Conservation (phyloP, 1,140 invertebrate species). For the Dendrolimus kikuchii region DNA sequence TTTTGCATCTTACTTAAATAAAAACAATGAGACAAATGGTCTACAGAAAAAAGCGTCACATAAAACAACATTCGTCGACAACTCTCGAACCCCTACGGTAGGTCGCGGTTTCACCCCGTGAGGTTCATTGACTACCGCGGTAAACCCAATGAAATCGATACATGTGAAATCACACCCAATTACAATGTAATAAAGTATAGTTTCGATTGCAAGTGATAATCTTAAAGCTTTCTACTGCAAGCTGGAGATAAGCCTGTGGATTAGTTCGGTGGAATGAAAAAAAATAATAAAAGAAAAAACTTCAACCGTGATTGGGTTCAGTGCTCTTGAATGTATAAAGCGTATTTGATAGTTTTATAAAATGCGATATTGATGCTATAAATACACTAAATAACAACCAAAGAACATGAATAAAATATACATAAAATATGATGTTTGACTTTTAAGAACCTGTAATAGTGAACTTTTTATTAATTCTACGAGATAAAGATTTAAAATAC, state of each 20-base stretch:
- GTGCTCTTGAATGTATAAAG: slow-evolving; percentile 19
- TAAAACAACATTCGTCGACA: slow-evolving; percentile 16
- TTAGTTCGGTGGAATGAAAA: slow-evolving; percentile 48
- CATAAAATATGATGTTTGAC: no score
- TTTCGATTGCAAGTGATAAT: slow-evolving; percentile 15
- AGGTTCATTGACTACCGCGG: slow-evolving; percentile 49
- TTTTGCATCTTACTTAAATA: not conserved
- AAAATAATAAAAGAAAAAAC: slow-evolving; percentile 35
- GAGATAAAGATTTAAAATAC: no score
- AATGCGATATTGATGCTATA: no score
- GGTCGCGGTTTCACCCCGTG: slow-evolving; percentile 50
- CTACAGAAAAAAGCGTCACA: not conserved
- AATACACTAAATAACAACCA: no score
- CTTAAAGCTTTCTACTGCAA: slow-evolving; percentile 36
- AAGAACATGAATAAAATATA: no score
- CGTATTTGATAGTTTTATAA: no score
- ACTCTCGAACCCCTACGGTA: slow-evolving; percentile 43
- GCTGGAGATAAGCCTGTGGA: slow-evolving; percentile 51
- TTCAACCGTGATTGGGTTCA: slow-evolving; percentile 35
- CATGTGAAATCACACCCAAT: slow-evolving; percentile 21
- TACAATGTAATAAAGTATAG: slow-evolving; percentile 10
- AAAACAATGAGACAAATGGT: not conserved
- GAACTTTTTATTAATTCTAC: no score
- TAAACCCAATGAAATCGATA: slow-evolving; percentile 16
- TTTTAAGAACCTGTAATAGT: no score